Evolutionary conservation across 37 sponge, comb jelly and placozoan species (phyloP), one percentile per base, ranked within the genome.

Genomic region (Cladorhizidae sp.): DNA sequence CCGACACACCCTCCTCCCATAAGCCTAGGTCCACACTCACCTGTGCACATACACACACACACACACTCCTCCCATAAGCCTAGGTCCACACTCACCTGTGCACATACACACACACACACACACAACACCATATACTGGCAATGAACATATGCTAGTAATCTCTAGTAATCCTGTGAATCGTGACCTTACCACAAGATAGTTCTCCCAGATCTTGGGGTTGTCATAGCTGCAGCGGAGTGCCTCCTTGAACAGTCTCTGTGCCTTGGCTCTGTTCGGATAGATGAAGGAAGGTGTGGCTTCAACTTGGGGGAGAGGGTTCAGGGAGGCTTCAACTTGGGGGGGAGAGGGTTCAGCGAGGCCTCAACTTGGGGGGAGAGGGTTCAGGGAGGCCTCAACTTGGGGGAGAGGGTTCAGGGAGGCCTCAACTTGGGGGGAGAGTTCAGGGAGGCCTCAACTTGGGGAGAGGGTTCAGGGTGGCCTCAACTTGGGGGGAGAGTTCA

Each of bases 201-300:
- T 97, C 63, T 97, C 98, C 98, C 98, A 97, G 1, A 97, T 86
- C 67, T 83, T 94, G 90, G 93, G 92, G 77, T 86, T 92, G 59
- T 94, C 91, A 78, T 80, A 97, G 76, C 80, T 74, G n/a, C 85
- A 77, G 56, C 84, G 83, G 0, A 92, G 50, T 12, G 98, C 93
- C 67, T 97, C 95, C 61, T 90, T 68, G 62, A 73, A 88, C 15
- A 85, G 70, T 40, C 57, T 59, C 26, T 75, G 85, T 1, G 97
- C 97, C 45, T 80, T 76, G 9, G 37, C 37, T 45, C 95, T 94
- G 57, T 21, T 14, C n/a, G n/a, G n/a, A n/a, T n/a, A n/a, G n/a
- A n/a, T n/a, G n/a, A n/a, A n/a, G n/a, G n/a, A n/a, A n/a, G n/a
- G n/a, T n/a, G n/a, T n/a, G n/a, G n/a, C n/a, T n/a, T n/a, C n/a